phyloP scores from a whole-genome alignment of 2,888 invertebrate genomes.

The Boloria selene region DNA sequence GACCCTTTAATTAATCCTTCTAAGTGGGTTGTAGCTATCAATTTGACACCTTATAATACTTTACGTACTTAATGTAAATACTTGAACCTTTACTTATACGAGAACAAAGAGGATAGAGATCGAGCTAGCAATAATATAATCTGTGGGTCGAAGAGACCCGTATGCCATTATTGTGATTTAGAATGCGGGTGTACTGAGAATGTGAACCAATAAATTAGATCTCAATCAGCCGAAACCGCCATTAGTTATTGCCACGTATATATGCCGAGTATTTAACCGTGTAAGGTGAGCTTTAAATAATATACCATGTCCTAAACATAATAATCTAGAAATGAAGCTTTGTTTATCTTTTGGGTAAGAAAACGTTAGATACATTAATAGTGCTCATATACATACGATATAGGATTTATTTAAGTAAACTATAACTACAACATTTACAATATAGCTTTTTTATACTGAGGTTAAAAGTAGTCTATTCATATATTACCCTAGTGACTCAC shows the following conservation, averaged over 20 bases:
- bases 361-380: too few species aligned
- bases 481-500: too few species aligned
- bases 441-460: too few species aligned
- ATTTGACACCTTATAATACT: constrained; percentile 37
- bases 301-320: too few species aligned
- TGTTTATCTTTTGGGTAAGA: too few species aligned
- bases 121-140: constrained; percentile 57
- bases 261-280: constrained; percentile 13
- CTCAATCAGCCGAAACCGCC: constrained; percentile 71
- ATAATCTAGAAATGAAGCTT: constrained; percentile 39
- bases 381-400: too few species aligned
- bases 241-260: constrained; percentile 56
- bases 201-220: constrained; percentile 78
- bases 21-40: constrained; percentile 28
- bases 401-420: too few species aligned
- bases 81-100: constrained; percentile 13
- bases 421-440: too few species aligned
- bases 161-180: constrained; percentile 50
- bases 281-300: constrained; percentile 9
- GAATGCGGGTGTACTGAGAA: constrained; percentile 54
- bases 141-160: constrained; percentile 42
- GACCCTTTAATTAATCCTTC: constrained; percentile 17
- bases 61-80: constrained; percentile 25
- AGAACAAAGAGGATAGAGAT: constrained; percentile 59
- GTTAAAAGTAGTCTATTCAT: too few species aligned